Percentiles rank a stretch among this genome's conserved stretches.
Evolutionary conservation across 2,888 invertebrate genomes (phyloP).

Genomic region (Hymenopus coronatus): DNA sequence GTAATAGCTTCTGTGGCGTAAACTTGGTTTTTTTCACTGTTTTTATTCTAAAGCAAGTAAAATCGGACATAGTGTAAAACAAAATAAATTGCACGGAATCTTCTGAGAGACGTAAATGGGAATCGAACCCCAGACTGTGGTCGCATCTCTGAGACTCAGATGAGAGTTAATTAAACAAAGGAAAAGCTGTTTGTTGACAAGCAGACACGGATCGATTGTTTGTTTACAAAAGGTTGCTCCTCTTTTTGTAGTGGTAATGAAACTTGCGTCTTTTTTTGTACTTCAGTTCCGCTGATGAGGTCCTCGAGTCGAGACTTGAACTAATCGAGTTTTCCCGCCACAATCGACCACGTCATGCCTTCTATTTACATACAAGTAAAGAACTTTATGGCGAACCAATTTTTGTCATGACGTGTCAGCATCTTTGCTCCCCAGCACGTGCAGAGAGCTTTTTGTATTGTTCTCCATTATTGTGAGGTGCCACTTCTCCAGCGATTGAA

Average conservation of each 20-base stretch:
- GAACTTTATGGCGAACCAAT: background rate
- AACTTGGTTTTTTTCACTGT: too few relatives aligned
- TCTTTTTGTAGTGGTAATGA: background rate
- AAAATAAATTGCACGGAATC: too few relatives aligned
- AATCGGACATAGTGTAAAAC: too few relatives aligned
- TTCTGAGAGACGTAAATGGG: too few relatives aligned
- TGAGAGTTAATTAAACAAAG: background rate
- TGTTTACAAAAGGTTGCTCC: background rate
- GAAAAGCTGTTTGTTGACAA: background rate
- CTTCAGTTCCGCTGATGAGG: background rate
- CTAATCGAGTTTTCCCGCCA: background rate
- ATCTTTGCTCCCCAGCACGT: background rate
- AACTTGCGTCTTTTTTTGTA: background rate
- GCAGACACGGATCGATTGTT: constrained; percentile 14
- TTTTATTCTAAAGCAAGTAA: too few relatives aligned
- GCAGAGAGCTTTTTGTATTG: too few relatives aligned
- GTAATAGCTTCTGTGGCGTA: too few relatives aligned
- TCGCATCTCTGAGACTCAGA: too few relatives aligned
- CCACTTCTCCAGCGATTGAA: too few relatives aligned
- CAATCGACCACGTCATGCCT: background rate
- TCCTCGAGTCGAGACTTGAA: background rate
- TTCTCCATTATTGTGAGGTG: too few relatives aligned
- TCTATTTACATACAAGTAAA: background rate
- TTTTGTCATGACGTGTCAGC: background rate
- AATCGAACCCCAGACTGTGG: too few relatives aligned